These are phyloP conservation scores for Gorilla gorilla DNA, from an alignment of 2,113 vertebrate species.

Conservation along the genomic window DNA sequence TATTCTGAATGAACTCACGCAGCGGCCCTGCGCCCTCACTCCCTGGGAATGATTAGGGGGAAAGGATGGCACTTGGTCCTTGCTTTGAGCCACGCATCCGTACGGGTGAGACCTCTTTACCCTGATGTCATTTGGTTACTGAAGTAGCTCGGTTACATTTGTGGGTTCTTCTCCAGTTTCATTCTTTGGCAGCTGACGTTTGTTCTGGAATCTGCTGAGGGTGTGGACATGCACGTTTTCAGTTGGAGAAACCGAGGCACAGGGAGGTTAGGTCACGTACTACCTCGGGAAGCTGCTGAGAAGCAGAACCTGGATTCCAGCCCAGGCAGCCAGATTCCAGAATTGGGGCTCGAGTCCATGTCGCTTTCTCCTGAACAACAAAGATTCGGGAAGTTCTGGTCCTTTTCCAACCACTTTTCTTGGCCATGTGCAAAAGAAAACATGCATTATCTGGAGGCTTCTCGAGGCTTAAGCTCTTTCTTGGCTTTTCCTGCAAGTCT, in stretches of 20 bases:
- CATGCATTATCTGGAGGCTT: not conserved
- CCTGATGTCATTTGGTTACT: accelerated
- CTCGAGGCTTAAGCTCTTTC: accelerated
- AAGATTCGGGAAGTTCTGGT: accelerated
- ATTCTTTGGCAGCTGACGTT: accelerated
- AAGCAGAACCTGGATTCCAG: not conserved
- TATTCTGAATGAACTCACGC: not conserved
- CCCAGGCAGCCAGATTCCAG: accelerated
- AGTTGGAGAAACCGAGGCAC: not conserved
- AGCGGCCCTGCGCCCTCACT: not conserved
- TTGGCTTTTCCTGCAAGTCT: accelerated
- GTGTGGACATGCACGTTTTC: accelerated
- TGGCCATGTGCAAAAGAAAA: accelerated
- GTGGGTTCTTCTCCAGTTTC: not conserved
- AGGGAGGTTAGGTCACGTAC: accelerated
- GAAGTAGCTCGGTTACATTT: accelerated
- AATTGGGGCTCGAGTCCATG: accelerated
- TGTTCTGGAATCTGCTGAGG: not conserved
- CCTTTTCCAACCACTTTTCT: not conserved
- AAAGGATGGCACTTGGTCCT: accelerated
- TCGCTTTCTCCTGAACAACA: accelerated
- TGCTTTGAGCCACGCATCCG: accelerated
- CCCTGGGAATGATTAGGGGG: accelerated
- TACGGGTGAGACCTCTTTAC: accelerated
- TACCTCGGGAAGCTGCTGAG: accelerated